Evolutionary conservation across 2,797 vertebrate genomes (phyloP).

Genomic region (Netta rufina): DNA sequence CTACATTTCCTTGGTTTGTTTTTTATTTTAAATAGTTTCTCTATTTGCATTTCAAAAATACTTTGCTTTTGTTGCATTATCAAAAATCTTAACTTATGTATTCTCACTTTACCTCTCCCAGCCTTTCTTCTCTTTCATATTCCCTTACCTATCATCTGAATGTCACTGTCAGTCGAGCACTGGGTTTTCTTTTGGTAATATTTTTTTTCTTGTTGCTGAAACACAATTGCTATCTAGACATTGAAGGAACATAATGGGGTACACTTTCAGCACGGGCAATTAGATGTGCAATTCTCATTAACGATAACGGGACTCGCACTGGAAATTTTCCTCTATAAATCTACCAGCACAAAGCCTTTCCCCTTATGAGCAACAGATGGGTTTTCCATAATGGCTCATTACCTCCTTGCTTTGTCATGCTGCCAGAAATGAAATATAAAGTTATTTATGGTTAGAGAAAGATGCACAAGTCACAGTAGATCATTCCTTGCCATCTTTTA

Average conservation of each 20-base stretch:
- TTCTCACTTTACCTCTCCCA: neutral
- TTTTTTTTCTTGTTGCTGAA: slow-evolving; percentile 44
- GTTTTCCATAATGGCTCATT: slow-evolving; percentile 82
- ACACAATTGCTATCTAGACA: slow-evolving; percentile 54
- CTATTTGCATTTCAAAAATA: neutral
- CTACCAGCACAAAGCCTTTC: slow-evolving; percentile 61
- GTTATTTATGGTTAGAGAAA: slow-evolving; percentile 81
- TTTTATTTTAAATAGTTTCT: neutral
- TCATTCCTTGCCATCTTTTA: slow-evolving; percentile 72
- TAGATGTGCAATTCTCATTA: slow-evolving; percentile 76
- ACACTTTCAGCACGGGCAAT: slow-evolving; percentile 70
- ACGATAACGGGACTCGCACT: slow-evolving; percentile 59
- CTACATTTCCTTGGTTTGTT: neutral
- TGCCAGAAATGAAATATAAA: slow-evolving; percentile 80
- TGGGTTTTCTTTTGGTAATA: slow-evolving; percentile 14
- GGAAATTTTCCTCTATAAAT: slow-evolving; percentile 74
- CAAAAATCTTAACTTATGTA: neutral
- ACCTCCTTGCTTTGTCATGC: slow-evolving; percentile 75
- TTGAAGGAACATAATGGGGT: slow-evolving; percentile 59
- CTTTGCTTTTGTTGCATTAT: neutral
- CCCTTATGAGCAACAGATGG: slow-evolving; percentile 82
- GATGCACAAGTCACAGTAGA: slow-evolving; percentile 76
- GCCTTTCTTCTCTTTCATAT: neutral
- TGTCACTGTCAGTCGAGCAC: neutral
- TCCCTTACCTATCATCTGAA: neutral